Evolutionary conservation across 2,888 invertebrate genomes (phyloP).

Genomic region (Oxycera nigricornis): DNA sequence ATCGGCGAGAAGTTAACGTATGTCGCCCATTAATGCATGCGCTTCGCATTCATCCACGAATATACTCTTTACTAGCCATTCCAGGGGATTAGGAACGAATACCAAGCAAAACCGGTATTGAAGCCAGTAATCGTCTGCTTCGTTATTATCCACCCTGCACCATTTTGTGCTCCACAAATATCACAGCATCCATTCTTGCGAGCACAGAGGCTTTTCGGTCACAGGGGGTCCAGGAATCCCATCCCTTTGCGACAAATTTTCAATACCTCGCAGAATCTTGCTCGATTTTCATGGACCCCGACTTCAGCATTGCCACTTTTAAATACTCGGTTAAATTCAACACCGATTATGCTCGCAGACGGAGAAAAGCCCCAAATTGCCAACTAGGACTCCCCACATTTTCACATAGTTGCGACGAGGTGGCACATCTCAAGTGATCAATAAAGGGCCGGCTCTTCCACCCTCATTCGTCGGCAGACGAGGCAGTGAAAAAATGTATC

Average conservation of each 20-base stretch:
- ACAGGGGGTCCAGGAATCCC: not conserved
- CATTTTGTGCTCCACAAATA: not conserved
- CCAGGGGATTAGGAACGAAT: not conserved
- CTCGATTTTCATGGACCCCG: not conserved
- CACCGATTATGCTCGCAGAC: not conserved
- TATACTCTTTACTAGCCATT: not conserved
- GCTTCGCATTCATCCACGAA: not conserved
- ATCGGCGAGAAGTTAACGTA: not conserved
- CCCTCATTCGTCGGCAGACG: slow-evolving; percentile 17
- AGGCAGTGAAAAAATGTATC: not conserved
- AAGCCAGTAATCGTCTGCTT: not conserved
- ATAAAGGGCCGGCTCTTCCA: slow-evolving; percentile 34
- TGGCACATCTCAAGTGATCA: slow-evolving; percentile 38
- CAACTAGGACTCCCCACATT: not conserved
- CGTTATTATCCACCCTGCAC: not conserved
- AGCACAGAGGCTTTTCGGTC: not conserved
- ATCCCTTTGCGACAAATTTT: not conserved
- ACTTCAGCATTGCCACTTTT: not conserved
- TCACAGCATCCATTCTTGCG: not conserved
- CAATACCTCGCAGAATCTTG: not conserved
- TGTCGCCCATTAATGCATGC: not conserved
- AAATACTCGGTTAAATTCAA: not conserved
- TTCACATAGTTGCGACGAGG: not conserved
- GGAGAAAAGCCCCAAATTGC: slow-evolving; percentile 10
- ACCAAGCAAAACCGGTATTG: slow-evolving; percentile 14